Evolutionary conservation across 2,888 invertebrate species (phyloP).

Genomic region (Entomobrya proxima): DNA sequence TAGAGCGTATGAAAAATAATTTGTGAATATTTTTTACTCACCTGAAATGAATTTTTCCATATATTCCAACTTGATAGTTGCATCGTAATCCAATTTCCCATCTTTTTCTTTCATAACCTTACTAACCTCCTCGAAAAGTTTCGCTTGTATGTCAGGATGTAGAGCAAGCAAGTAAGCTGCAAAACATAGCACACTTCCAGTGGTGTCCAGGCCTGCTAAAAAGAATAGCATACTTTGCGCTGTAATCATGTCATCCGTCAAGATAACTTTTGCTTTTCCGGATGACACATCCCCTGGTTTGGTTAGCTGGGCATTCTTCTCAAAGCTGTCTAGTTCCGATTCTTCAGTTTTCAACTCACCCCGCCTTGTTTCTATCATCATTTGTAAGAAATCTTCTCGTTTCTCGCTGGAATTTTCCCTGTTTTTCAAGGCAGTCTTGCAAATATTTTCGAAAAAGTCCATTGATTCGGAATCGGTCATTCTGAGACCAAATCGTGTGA

Average conservation of each 20-base stretch:
- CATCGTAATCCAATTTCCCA: conserved; percentile 66
- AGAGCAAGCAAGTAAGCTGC: conserved; percentile 57
- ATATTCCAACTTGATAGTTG: conserved; percentile 65
- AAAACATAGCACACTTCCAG: conserved; percentile 48
- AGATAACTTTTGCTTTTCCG: conserved; percentile 40
- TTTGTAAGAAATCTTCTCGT: conserved; percentile 69
- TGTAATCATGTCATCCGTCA: conserved; percentile 60
- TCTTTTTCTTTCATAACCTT: conserved; percentile 16
- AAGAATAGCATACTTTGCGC: conserved; percentile 69
- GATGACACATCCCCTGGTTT: not conserved
- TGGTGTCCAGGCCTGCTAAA: conserved; percentile 66
- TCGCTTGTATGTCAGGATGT: conserved; percentile 67
- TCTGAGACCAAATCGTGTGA: conserved; percentile 51
- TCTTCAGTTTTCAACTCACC: conserved; percentile 63
- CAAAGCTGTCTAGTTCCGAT: conserved; percentile 61
- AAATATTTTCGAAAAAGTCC: conserved; percentile 66
- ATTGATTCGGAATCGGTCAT: conserved; percentile 46
- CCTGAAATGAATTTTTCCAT: conserved; percentile 72
- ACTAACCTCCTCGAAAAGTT: conserved; percentile 50
- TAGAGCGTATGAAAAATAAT: not conserved
- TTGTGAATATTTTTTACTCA: not conserved
- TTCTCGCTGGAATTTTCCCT: conserved; percentile 49
- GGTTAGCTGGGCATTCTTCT: conserved; percentile 62
- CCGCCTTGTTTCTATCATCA: conserved; percentile 66
- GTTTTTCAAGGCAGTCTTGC: conserved; percentile 54